Evolutionary conservation across 2,888 invertebrate species (phyloP).

Genomic region (Cremastobaeus sp.): DNA sequence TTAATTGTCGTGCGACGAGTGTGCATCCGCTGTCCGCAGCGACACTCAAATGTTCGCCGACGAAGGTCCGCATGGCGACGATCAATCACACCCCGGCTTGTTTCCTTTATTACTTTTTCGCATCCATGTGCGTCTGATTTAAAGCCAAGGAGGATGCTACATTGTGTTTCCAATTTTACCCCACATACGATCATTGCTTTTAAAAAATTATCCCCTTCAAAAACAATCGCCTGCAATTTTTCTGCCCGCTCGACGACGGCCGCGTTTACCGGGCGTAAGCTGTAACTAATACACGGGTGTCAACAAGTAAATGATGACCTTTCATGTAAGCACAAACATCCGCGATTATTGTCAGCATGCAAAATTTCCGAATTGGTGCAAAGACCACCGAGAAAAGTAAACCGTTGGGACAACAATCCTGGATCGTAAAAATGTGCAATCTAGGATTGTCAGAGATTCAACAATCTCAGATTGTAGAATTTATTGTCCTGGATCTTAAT

Average conservation of each 20-base stretch:
- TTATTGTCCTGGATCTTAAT: too few species aligned
- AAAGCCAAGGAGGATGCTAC: conserved; percentile 28
- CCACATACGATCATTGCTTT: conserved; percentile 31
- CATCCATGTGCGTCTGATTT: conserved; percentile 43
- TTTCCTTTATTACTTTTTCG: conserved; percentile 42
- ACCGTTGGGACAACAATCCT: too few species aligned
- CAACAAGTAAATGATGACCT: too few species aligned
- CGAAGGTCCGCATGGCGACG: conserved; percentile 40
- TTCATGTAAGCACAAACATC: too few species aligned
- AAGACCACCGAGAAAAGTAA: too few species aligned
- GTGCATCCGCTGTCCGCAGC: conserved; percentile 69
- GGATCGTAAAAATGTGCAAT: too few species aligned
- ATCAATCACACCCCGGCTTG: conserved; percentile 56
- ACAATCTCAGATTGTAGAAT: too few species aligned
- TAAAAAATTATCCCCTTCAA: conserved; percentile 29
- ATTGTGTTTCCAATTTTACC: conserved; percentile 24
- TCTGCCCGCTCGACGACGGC: conserved; percentile 1
- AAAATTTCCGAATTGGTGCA: too few species aligned
- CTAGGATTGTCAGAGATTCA: too few species aligned
- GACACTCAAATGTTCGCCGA: conserved; percentile 65
- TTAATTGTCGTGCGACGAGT: conserved; percentile 71
- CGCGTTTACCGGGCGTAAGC: neutral
- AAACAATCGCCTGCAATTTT: conserved; percentile 31
- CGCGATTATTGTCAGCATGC: too few species aligned
- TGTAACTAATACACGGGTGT: conserved; percentile 24